Evolutionary conservation across 2,888 invertebrate genomes (phyloP).

Genomic region (Trimorus sp.): DNA sequence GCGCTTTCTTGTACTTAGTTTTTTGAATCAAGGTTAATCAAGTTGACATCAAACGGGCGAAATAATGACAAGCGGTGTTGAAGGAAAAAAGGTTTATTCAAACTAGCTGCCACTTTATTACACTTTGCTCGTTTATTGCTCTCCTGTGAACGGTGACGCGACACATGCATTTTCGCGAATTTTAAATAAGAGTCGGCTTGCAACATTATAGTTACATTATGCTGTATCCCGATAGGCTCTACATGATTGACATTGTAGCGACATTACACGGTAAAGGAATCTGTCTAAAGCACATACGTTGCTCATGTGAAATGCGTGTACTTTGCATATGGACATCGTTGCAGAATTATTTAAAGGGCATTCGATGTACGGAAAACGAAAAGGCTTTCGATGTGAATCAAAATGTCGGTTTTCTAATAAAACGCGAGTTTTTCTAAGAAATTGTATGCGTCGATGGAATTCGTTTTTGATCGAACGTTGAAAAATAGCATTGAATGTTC

Average conservation of each 20-base stretch:
- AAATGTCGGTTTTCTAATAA: no score
- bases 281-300: constrained; percentile 19
- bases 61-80: no score
- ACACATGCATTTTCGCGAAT: no score
- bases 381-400: no score
- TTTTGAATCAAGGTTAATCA: constrained; percentile 13
- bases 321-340: constrained; percentile 1
- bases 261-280: constrained; percentile 31
- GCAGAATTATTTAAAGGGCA: background rate
- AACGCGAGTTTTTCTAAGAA: no score
- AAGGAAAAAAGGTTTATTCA: no score
- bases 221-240: constrained; percentile 5
- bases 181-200: background rate
- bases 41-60: background rate
- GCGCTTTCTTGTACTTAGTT: background rate
- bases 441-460: no score
- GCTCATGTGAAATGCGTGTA: constrained; percentile 4
- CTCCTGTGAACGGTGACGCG: background rate
- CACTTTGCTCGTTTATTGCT: background rate
- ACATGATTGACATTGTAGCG: constrained; percentile 21
- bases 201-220: background rate
- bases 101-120: no score
- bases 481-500: no score
- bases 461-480: no score
- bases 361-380: no score